phyloP scores from a whole-genome alignment of 2,797 vertebrate species.

The Cygnus olor region DNA sequence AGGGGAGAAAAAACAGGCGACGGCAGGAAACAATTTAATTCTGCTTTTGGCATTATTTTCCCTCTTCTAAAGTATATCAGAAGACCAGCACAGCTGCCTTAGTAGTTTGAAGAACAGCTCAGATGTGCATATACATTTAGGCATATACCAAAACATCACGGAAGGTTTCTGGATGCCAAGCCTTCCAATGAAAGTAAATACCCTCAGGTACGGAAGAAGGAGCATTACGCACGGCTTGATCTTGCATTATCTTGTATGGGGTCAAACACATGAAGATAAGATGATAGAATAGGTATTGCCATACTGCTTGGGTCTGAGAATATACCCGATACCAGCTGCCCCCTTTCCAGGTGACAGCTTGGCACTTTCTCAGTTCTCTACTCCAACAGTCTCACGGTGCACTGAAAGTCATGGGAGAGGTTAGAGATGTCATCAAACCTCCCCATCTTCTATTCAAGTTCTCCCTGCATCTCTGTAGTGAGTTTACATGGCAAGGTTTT shows the following conservation, averaged over 20 bases:
- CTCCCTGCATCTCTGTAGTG: neutral
- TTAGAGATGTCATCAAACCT: neutral
- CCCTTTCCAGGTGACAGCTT: neutral
- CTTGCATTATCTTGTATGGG: neutral
- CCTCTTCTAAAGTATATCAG: neutral
- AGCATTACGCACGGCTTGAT: accelerated
- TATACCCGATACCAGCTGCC: neutral
- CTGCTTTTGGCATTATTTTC: neutral
- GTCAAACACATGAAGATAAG: neutral
- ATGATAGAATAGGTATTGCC: neutral
- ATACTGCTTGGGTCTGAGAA: neutral
- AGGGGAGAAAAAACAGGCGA: neutral
- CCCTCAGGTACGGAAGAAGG: neutral
- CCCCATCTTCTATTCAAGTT: neutral
- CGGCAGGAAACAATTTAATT: neutral
- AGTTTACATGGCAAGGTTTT: too few species aligned
- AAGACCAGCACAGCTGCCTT: neutral
- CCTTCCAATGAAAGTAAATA: neutral
- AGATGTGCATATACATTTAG: accelerated
- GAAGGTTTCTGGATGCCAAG: neutral
- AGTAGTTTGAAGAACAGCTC: neutral
- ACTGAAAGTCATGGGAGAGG: neutral
- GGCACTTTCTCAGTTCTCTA: neutral
- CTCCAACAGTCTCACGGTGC: neutral
- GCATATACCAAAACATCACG: neutral